phyloP scores from a whole-genome alignment of 2,113 vertebrate genomes.

The Pygoscelis antarcticus region DNA sequence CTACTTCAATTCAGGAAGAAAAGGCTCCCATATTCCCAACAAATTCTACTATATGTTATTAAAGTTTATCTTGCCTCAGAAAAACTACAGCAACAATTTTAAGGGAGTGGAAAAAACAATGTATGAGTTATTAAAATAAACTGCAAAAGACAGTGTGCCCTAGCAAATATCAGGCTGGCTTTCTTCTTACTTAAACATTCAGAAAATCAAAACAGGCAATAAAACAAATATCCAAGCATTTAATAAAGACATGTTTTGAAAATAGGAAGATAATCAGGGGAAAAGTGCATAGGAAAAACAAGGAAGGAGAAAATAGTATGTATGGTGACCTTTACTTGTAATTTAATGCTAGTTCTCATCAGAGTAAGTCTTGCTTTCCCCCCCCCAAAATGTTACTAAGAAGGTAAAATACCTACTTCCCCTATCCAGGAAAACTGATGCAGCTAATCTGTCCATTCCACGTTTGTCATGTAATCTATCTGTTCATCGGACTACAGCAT shows the following conservation, averaged over 20 bases:
- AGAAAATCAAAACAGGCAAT: not conserved
- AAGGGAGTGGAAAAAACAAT: not conserved
- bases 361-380: not conserved
- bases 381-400: not conserved
- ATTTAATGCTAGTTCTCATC: not conserved
- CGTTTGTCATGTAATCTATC: not conserved
- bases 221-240: not conserved
- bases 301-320: not conserved
- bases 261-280: not conserved
- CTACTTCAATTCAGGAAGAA: not conserved
- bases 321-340: not conserved
- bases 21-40: not conserved
- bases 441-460: not conserved
- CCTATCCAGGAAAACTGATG: not conserved
- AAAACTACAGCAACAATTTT: not conserved
- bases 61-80: not conserved
- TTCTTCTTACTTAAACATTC: not conserved
- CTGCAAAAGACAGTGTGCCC: not conserved
- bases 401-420: not conserved
- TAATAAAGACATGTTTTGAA: not conserved
- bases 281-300: not conserved
- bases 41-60: rapidly evolving
- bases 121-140: not conserved
- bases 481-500: not conserved
- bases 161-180: not conserved